Conservation (phyloP, 2,888 invertebrate genomes). For the Amaurobius ferox region DNA sequence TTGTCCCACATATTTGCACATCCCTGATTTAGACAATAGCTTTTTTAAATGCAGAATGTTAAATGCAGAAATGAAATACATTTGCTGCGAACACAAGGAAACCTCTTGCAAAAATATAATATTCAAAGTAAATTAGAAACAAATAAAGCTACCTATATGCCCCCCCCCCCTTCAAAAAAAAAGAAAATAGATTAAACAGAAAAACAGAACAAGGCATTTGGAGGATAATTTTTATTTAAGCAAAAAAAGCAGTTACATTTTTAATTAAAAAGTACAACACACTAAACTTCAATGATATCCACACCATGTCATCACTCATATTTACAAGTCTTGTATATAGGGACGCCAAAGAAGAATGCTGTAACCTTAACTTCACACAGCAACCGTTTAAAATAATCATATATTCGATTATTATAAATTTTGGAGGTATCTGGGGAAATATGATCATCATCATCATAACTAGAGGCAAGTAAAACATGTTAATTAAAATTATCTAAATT, state of each 20-base stretch:
- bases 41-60: no score
- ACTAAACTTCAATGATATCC: conserved; percentile 20
- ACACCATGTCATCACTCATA: conserved; percentile 6
- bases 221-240: neutral
- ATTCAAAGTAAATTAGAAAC: no score
- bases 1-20: no score
- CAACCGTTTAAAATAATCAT: no score
- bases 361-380: neutral
- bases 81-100: no score
- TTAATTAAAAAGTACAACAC: conserved; percentile 57
- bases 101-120: no score
- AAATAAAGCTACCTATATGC: no score
- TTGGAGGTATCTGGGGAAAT: neutral
- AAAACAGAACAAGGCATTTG: neutral
- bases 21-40: no score
- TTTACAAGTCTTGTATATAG: neutral
- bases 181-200: neutral
- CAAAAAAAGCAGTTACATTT: neutral
- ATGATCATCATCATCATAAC: neutral
- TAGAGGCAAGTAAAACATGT: neutral
- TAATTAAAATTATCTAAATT: neutral
- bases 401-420: no score
- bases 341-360: neutral
- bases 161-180: no score
- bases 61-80: no score